Conservation (phyloP, 2,113 vertebrate species). For the Chrysochloris asiatica region DNA sequence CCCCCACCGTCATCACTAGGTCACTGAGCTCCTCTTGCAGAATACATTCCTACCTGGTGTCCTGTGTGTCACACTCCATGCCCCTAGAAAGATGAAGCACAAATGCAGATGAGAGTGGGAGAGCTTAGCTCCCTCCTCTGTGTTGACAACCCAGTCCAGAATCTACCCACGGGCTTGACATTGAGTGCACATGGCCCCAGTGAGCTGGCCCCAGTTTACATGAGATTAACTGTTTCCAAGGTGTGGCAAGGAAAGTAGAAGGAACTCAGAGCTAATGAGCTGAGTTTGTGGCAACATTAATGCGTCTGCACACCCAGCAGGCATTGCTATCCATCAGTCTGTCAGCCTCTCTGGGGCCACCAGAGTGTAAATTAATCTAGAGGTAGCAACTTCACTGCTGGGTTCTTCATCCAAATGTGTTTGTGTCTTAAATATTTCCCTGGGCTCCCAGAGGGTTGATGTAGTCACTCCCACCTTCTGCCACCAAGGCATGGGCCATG, state of each 20-base stretch:
- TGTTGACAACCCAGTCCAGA: not conserved
- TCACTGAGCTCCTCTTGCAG: not conserved
- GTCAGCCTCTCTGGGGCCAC: constrained; percentile 46
- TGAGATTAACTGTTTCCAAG: constrained; percentile 41
- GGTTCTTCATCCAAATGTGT: constrained; percentile 39
- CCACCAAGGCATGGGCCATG: not conserved
- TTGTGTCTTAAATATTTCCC: constrained; percentile 52
- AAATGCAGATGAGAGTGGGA: not conserved
- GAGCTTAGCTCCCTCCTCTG: not conserved
- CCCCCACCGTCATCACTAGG: accelerated
- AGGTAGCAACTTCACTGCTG: constrained; percentile 33
- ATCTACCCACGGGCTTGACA: not conserved
- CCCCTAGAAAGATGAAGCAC: not conserved
- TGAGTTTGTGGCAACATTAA: not conserved
- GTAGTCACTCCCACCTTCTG: not conserved
- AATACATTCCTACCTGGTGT: not conserved
- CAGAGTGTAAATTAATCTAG: constrained; percentile 74
- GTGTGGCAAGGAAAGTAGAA: not conserved
- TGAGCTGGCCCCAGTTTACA: not conserved
- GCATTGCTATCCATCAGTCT: constrained; percentile 64
- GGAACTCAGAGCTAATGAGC: not conserved
- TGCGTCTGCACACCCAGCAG: constrained; percentile 35
- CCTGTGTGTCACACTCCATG: not conserved
- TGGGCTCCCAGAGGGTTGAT: not conserved
- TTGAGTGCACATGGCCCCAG: not conserved